phyloP scores from a whole-genome alignment of 2,113 vertebrate species.

The Mesitornis unicolor region DNA sequence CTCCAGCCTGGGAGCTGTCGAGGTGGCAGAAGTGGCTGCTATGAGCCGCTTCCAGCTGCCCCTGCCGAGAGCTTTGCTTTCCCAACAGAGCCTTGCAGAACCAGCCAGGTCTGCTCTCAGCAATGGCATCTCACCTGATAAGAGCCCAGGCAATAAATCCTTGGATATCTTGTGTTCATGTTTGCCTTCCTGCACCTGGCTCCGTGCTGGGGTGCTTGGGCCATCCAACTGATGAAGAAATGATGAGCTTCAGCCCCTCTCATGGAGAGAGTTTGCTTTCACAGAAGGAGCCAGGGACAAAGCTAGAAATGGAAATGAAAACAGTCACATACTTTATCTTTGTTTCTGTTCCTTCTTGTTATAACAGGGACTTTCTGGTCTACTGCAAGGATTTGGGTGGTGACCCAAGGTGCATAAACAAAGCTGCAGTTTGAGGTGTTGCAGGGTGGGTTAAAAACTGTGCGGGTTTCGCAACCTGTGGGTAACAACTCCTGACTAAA shows the following conservation, averaged over 20 bases:
- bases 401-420: background rate
- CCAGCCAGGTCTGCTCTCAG: conserved; percentile 11
- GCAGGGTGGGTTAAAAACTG: background rate
- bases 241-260: background rate
- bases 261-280: background rate
- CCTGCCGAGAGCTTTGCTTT: background rate
- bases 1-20: background rate
- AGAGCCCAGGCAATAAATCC: background rate
- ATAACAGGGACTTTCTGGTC: background rate
- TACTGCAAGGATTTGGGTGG: background rate
- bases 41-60: background rate
- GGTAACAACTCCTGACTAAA: background rate
- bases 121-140: background rate
- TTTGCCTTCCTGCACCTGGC: background rate
- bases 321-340: background rate
- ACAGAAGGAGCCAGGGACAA: background rate
- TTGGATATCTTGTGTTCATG: background rate
- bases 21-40: background rate
- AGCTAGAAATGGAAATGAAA: background rate
- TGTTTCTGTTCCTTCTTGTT: background rate
- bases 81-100: conserved; percentile 6
- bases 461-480: background rate
- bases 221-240: background rate
- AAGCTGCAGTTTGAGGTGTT: background rate
- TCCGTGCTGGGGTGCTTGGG: background rate